A percentile compares a stretch with the other conserved stretches of the same genome.
phyloP scores from a whole-genome alignment of 2,113 vertebrate genomes.

The Salvelinus namaycush region DNA sequence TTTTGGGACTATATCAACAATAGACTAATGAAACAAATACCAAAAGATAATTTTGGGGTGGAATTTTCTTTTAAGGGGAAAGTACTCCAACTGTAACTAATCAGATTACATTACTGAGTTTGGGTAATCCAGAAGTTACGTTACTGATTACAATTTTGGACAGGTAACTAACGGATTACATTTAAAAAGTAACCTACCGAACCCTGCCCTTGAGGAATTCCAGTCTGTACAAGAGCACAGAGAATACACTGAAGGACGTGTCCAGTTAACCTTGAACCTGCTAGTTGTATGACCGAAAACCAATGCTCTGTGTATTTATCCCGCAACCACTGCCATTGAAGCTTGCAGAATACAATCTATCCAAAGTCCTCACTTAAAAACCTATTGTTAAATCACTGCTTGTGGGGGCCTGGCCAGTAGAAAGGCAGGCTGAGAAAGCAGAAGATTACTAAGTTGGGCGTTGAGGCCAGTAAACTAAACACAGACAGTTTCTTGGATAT shows the following conservation, averaged over 20 bases:
- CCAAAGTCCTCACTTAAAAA: background rate
- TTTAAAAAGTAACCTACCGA: too few relatives aligned
- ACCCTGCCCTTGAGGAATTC: background rate
- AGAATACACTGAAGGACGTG: background rate
- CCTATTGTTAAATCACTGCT: conserved; percentile 16
- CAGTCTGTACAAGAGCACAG: background rate
- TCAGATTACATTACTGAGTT: too few relatives aligned
- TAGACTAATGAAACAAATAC: too few relatives aligned
- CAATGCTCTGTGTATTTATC: background rate
- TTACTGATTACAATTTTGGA: too few relatives aligned
- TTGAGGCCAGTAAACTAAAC: conserved; percentile 49
- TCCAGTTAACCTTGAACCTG: conserved; percentile 18
- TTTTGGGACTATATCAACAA: too few relatives aligned
- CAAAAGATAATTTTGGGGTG: too few relatives aligned
- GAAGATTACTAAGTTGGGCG: conserved; percentile 38
- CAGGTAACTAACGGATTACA: too few relatives aligned
- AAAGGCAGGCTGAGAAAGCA: conserved; percentile 38
- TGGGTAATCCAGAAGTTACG: too few relatives aligned
- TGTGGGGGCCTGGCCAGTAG: conserved; percentile 22
- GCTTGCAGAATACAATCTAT: too few relatives aligned
- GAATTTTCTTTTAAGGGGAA: too few relatives aligned
- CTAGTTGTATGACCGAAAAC: conserved; percentile 12
- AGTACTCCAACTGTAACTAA: too few relatives aligned
- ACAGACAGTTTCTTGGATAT: conserved; percentile 20
- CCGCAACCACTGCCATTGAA: background rate